Conservation (phyloP, 2,113 vertebrate species). For the Cyrtonyx montezumae region DNA sequence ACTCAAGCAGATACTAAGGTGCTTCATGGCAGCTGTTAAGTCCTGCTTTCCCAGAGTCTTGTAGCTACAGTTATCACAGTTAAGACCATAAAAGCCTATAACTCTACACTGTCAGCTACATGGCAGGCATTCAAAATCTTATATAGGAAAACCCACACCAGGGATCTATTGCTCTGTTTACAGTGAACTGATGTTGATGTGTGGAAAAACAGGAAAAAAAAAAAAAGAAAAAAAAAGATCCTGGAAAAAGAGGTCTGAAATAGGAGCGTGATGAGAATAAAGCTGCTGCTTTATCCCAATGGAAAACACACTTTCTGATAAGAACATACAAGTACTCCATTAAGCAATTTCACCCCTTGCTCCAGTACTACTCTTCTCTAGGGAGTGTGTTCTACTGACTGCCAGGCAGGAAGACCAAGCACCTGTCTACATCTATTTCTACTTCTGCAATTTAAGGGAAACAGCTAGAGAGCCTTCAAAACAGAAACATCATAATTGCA, state of each 20-base stretch:
- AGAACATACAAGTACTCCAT: slow-evolving; percentile 23
- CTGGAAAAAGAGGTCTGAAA: slow-evolving; percentile 1
- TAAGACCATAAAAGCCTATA: neutral
- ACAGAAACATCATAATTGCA: neutral
- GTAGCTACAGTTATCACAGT: neutral
- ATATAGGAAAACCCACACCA: neutral
- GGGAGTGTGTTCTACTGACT: slow-evolving; percentile 24
- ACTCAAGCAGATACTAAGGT: neutral
- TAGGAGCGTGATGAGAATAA: neutral
- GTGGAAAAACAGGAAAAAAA: neutral
- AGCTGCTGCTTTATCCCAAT: neutral
- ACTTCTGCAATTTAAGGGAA: slow-evolving; percentile 25
- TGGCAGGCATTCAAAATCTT: neutral
- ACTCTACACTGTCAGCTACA: neutral
- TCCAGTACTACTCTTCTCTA: neutral
- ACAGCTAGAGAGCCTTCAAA: slow-evolving; percentile 5
- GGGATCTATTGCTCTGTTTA: neutral
- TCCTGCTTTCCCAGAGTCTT: neutral
- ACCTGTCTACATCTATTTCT: slow-evolving; percentile 10
- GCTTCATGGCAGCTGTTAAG: neutral
- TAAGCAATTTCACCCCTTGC: neutral
- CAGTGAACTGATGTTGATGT: neutral
- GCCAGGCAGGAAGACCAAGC: slow-evolving; percentile 15
- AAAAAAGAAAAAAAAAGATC: neutral
- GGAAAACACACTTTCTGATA: slow-evolving; percentile 23